Percentiles rank a stretch among this genome's conserved stretches.
phyloP scores from a whole-genome alignment of 2,888 invertebrate genomes.

The Charanyca ferruginea region DNA sequence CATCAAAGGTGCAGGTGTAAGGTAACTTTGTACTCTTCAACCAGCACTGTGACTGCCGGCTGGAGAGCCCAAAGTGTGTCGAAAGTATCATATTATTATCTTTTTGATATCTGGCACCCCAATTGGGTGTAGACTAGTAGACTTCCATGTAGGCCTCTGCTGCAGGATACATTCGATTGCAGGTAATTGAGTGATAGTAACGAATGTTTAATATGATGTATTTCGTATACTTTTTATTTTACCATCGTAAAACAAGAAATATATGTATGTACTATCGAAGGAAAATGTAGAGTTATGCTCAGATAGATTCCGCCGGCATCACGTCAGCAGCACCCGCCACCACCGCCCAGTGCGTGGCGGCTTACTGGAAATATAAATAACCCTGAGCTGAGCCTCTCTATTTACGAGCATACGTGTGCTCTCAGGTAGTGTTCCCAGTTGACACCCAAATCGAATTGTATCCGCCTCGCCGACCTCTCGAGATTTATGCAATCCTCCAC shows the following conservation, averaged over 20 bases:
- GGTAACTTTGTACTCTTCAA: too few relatives aligned
- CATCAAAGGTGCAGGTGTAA: too few relatives aligned
- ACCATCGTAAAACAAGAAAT: background rate
- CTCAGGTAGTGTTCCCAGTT: conserved; percentile 31
- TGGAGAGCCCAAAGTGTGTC: too few relatives aligned
- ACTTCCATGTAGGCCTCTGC: too few relatives aligned
- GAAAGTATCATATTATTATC: too few relatives aligned
- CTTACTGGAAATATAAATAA: conserved; percentile 60
- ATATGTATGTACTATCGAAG: background rate
- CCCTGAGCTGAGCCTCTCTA: conserved; percentile 9
- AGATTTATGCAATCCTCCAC: conserved; percentile 47
- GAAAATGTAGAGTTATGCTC: background rate
- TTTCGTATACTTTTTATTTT: background rate
- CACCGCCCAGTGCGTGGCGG: background rate
- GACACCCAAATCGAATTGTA: conserved; percentile 48
- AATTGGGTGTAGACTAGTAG: too few relatives aligned
- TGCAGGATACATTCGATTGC: too few relatives aligned
- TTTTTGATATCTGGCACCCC: too few relatives aligned
- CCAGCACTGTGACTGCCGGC: too few relatives aligned
- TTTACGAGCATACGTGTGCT: conserved; percentile 29
- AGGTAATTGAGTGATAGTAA: too few relatives aligned
- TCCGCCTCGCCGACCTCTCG: conserved; percentile 22
- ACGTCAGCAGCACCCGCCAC: conserved; percentile 5
- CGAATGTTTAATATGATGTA: too few relatives aligned
- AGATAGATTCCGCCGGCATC: conserved; percentile 19